These are phyloP conservation scores for Apodemia duryi DNA, from an alignment of 2,888 invertebrate genomes.

Conservation along the genomic window DNA sequence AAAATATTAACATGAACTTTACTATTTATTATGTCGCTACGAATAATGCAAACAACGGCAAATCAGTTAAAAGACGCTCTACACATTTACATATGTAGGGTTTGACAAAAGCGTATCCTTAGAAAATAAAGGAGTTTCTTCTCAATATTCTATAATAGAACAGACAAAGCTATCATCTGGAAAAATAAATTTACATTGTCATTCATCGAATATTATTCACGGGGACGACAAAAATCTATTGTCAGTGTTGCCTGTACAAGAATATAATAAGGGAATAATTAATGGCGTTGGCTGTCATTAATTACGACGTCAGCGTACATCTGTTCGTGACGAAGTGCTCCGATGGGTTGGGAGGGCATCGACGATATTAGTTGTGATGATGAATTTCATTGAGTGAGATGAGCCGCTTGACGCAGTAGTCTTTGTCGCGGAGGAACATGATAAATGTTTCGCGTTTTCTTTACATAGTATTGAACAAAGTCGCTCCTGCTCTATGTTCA, in stretches of 20 bases:
- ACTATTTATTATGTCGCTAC: too few species aligned
- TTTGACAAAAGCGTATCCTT: too few species aligned
- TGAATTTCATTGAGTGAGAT: background rate
- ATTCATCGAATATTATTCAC: conserved; percentile 10
- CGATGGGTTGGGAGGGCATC: background rate
- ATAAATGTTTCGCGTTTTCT: background rate
- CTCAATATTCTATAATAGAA: background rate
- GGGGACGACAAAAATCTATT: conserved; percentile 11
- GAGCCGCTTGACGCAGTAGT: background rate
- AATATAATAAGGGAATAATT: conserved; percentile 10
- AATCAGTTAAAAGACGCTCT: too few species aligned
- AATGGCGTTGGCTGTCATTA: conserved; percentile 5
- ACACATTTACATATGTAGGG: too few species aligned
- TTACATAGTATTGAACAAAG: too few species aligned
- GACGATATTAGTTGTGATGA: background rate
- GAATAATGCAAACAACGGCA: too few species aligned
- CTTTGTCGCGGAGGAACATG: background rate
- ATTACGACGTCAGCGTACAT: background rate
- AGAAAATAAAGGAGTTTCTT: too few species aligned
- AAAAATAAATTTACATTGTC: conserved; percentile 7
- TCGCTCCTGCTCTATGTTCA: too few species aligned
- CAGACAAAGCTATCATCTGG: background rate
- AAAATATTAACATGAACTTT: too few species aligned
- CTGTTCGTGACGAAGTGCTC: conserved; percentile 12
- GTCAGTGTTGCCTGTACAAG: conserved; percentile 7